Evolutionary conservation across 2,888 invertebrate species (phyloP), one percentile per base, ranked within the genome.

Genomic region (Idaea dimidiata): DNA sequence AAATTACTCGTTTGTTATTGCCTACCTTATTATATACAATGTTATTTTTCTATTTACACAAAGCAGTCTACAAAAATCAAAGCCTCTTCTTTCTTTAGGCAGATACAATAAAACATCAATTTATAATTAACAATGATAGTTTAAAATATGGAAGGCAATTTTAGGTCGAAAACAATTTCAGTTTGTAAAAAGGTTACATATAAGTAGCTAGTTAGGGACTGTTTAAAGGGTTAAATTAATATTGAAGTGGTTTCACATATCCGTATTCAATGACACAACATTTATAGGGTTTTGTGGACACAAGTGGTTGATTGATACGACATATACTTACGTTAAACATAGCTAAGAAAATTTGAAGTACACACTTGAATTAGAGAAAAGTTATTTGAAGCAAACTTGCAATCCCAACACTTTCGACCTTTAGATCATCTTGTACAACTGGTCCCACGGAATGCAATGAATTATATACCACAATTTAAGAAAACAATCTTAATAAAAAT

Each of bases 361-460:
- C 16, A 17, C 14, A 56, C 56, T 17, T 43, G 8, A 56, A 17
- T 10, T 18, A 56, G 14, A 17, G 16, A 18, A 18, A 56, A 56
- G 56, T 17, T 17, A 56, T 16, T 16, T 17, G 8, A 17, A 17
- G 4, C 16, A 18, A 16, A 17, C 53, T 7, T 4, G 54, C 56
- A 24, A 60, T 43, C 53, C 56, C 59, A 32, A 32, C 58, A 54
- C 58, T 16, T 59, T 32, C 31, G 17, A 43, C 54, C 57, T 58
- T 60, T 55, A 54, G 60, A 58, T 60, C 56, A 61, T 62, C 60
- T 54, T 59, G 61, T 59, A 14, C 14, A 8, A 83, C 82, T 85
- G 86, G 84, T 83, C 84, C 85, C 85, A 87, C 85, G 82, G 76
- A 74, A 76, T 76, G 76, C 75, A 76, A 81, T 82, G 83, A 84